A percentile compares a stretch with the other conserved stretches of the same genome.
Evolutionary conservation across 2,888 invertebrate genomes (phyloP).

Genomic region (Caenorhabditis drosophilae): DNA sequence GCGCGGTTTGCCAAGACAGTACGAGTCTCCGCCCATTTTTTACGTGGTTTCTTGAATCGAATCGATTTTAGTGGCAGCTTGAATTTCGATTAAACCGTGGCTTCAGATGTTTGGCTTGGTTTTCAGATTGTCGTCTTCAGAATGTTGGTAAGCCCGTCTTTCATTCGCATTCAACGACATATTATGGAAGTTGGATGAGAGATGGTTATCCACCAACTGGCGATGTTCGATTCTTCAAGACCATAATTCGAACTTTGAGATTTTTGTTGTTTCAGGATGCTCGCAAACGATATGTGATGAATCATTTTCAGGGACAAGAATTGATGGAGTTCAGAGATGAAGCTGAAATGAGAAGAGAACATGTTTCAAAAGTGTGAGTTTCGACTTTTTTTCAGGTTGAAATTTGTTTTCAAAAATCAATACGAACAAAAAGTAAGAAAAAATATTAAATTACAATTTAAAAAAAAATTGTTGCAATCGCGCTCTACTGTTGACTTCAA

Average conservation of each 20-base stretch:
- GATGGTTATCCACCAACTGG: conserved; percentile 69
- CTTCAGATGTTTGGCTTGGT: conserved; percentile 4
- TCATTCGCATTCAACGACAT: conserved; percentile 70
- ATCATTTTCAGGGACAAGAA: conserved; percentile 70
- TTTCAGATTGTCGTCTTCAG: conserved; percentile 70
- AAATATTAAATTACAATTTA: too few species aligned
- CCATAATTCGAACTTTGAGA: background rate
- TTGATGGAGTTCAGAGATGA: conserved; percentile 70
- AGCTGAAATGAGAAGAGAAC: conserved; percentile 62
- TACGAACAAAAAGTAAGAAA: too few species aligned
- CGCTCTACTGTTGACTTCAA: too few species aligned
- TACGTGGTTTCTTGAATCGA: conserved; percentile 1
- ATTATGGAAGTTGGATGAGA: conserved; percentile 71
- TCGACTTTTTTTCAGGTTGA: background rate
- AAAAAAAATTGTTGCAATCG: too few species aligned
- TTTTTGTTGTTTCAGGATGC: conserved; percentile 36
- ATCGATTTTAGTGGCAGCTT: too few species aligned
- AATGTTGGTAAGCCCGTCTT: conserved; percentile 71
- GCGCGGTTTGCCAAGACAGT: too few species aligned
- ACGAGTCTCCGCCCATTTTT: conserved; percentile 1
- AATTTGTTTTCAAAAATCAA: too few species aligned
- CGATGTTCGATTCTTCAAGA: conserved; percentile 40
- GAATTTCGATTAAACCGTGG: background rate
- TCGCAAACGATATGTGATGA: conserved; percentile 68
- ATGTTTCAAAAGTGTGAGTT: conserved; percentile 45